Evolutionary conservation across 2,797 vertebrate species (phyloP), one percentile per base, ranked within the genome.

Genomic region (Cheirogaleus major): DNA sequence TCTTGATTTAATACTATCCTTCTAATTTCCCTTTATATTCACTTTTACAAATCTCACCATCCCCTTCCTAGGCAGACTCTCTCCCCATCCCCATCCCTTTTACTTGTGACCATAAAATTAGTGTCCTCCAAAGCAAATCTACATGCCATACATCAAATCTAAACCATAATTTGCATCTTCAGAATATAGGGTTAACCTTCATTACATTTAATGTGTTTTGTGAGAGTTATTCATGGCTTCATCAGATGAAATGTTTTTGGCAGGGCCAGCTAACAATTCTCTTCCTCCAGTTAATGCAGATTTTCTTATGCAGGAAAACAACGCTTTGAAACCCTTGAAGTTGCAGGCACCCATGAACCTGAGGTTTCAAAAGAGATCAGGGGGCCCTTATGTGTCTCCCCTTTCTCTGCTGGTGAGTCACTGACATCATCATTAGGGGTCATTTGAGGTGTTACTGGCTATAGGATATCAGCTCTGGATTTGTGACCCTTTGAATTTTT

Each of bases 281-380:
- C 32, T 96, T 93, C 55, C 25, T 89, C 25, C 5, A 88, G 27
- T 52, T 50, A 89, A 50, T 48, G 7, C 50, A 59, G 18, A 89
- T 94, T 94, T 89, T 95, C 15, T 91, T 93, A 43, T 90, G 32
- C 61, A 98, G 98, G 96, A 97, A 72, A 84, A 91, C 17, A 75
- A 38, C 32, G 88, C 79, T 81, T 94, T 93, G 85, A 96, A 98
- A 22, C 23, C 90, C 38, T 65, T 88, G 20, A 59, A 95, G 22
- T 93, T 73, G 80, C 87, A 82, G 41, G 63, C 50, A 72, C 70
- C 81, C n/a, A 92, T 55, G 78, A 94, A 89, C 63, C n/a, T 92
- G 32, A 93, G 82, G 23, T 93, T 98, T 92, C 88, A 27, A 55
- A 95, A 89, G 38, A 88, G n/a, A 97, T 52, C 41, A 83, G 22